Conservation (phyloP, 2,113 vertebrate species). For the Aplodontia rufa region DNA sequence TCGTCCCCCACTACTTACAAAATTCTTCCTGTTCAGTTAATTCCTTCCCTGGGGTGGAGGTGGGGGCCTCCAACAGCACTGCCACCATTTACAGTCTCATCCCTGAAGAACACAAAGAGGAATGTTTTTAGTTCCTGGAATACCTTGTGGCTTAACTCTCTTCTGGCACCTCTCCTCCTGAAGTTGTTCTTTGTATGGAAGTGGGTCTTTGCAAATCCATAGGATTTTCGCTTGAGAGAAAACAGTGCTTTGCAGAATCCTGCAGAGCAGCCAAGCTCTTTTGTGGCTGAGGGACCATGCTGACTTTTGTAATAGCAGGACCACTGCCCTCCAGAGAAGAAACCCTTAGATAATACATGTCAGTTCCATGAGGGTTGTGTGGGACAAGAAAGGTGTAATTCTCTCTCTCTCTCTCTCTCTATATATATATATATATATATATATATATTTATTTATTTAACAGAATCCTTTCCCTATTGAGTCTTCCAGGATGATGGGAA, state of each 20-base stretch:
- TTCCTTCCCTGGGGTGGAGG: background rate
- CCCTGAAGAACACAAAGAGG: background rate
- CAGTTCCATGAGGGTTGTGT: background rate
- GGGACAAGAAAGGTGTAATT: background rate
- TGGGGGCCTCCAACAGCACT: background rate
- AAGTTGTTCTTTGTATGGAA: conserved; percentile 34
- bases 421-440: too few relatives aligned
- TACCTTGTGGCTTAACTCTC: background rate
- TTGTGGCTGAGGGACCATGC: background rate
- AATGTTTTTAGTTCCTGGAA: background rate
- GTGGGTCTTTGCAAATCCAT: conserved; percentile 27
- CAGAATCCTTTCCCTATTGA: background rate
- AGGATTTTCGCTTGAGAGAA: background rate
- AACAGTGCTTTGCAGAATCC: background rate
- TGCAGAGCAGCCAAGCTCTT: background rate
- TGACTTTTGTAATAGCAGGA: background rate
- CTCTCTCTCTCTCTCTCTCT: too few relatives aligned
- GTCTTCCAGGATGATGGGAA: background rate
- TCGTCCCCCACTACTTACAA: background rate
- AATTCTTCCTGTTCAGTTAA: background rate
- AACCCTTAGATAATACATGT: background rate
- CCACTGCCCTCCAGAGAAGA: background rate
- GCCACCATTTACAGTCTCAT: background rate
- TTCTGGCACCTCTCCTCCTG: background rate
- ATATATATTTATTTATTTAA: background rate